Percentiles rank a stretch among this genome's conserved stretches.
Evolutionary conservation across 2,797 vertebrate genomes (phyloP).

Genomic region (Graptemys geographica): DNA sequence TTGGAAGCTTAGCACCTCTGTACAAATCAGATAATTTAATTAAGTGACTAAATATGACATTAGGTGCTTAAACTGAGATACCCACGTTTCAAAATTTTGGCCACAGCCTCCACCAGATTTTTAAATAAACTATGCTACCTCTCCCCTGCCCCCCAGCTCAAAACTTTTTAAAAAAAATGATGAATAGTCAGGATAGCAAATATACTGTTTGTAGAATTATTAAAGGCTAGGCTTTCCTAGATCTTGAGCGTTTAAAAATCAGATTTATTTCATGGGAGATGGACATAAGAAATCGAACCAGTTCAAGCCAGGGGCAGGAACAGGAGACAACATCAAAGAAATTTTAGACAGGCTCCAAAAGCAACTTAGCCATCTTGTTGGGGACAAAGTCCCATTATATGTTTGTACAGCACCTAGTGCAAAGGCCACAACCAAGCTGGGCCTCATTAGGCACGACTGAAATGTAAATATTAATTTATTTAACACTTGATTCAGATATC

Average conservation of each 20-base stretch:
- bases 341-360: neutral
- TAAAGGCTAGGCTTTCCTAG: neutral
- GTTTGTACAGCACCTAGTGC: neutral
- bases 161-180: neutral
- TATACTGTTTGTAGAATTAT: neutral
- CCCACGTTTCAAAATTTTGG: neutral
- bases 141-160: neutral
- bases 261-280: neutral
- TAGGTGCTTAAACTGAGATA: neutral
- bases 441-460: neutral
- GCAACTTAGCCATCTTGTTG: neutral
- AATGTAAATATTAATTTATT: neutral
- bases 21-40: neutral
- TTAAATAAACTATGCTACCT: neutral
- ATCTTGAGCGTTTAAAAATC: neutral
- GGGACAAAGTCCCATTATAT: neutral
- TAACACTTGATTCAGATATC: neutral
- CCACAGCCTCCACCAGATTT: neutral
- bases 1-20: neutral
- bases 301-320: neutral
- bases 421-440: neutral
- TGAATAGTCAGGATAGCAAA: neutral
- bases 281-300: neutral
- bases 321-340: neutral
- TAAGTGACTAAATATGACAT: neutral